Conservation (phyloP, 2,888 invertebrate genomes). For the Brenthis ino region DNA sequence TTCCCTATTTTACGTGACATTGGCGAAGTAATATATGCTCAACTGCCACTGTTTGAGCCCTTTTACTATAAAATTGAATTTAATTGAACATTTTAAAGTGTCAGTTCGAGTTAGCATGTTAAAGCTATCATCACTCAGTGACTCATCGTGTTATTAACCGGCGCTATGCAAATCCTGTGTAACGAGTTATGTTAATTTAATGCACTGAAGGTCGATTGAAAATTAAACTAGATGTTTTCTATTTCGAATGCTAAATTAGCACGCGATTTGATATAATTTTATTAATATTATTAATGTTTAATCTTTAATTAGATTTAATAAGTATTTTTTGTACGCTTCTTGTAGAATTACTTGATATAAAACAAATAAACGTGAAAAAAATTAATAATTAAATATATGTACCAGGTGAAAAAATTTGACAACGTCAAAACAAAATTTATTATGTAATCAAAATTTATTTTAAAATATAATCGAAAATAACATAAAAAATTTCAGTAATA, state of each 20-base stretch:
- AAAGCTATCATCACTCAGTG: conserved; percentile 29
- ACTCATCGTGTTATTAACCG: conserved; percentile 44
- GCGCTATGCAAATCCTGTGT: conserved; percentile 39
- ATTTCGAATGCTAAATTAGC: conserved; percentile 23
- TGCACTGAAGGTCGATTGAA: conserved; percentile 32
- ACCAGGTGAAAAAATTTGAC: too few relatives aligned
- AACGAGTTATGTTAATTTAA: conserved; percentile 46
- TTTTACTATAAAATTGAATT: background rate
- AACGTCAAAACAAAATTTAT: too few relatives aligned
- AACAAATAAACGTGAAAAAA: too few relatives aligned
- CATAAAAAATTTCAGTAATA: too few relatives aligned
- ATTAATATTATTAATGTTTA: conserved; percentile 7
- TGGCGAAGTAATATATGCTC: too few relatives aligned
- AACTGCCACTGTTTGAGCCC: too few relatives aligned
- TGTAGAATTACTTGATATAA: too few relatives aligned
- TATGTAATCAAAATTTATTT: too few relatives aligned
- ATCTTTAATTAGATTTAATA: background rate
- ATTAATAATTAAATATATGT: too few relatives aligned
- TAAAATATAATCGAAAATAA: too few relatives aligned
- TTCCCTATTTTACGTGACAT: too few relatives aligned
- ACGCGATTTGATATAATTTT: conserved; percentile 15
- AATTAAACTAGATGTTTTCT: conserved; percentile 29
- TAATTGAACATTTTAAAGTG: background rate
- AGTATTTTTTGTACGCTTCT: background rate
- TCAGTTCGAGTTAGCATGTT: background rate